phyloP scores from a whole-genome alignment of 2,113 vertebrate genomes.

The Isurus oxyrinchus region DNA sequence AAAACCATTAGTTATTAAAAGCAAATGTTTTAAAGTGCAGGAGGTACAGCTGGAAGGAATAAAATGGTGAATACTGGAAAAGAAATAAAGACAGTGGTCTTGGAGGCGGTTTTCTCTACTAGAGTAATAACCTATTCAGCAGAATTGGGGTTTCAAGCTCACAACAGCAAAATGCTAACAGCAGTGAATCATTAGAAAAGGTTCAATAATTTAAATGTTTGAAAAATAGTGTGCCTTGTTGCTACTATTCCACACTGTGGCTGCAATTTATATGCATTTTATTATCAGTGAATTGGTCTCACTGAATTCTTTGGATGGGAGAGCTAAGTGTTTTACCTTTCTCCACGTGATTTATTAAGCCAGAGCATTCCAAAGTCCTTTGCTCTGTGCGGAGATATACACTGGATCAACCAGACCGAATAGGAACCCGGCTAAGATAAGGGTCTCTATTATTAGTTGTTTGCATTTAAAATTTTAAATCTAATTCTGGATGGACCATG shows the following conservation, averaged over 20 bases:
- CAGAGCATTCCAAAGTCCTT: neutral
- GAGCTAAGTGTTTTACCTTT: neutral
- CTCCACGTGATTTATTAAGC: neutral
- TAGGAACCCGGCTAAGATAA: too few species aligned
- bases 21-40: neutral
- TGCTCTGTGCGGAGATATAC: too few species aligned
- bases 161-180: neutral
- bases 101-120: constrained; percentile 4
- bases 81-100: neutral
- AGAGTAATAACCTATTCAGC: constrained; percentile 5
- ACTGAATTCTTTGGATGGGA: neutral
- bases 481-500: neutral
- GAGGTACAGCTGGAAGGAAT: constrained; percentile 30
- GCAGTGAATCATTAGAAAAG: constrained; percentile 3
- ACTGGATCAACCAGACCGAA: neutral
- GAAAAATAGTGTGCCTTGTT: neutral
- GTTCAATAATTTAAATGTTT: neutral
- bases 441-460: neutral
- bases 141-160: neutral
- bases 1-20: neutral
- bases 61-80: constrained; percentile 10
- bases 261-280: neutral
- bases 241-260: neutral
- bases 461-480: neutral
- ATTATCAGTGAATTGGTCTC: neutral